Percentiles rank a stretch among this genome's conserved stretches.
These are phyloP conservation scores for Pseudorhiza aurosa DNA, from an alignment of 30 jellyfish, hydroid and myxozoan genomes.

Conservation along the genomic window DNA sequence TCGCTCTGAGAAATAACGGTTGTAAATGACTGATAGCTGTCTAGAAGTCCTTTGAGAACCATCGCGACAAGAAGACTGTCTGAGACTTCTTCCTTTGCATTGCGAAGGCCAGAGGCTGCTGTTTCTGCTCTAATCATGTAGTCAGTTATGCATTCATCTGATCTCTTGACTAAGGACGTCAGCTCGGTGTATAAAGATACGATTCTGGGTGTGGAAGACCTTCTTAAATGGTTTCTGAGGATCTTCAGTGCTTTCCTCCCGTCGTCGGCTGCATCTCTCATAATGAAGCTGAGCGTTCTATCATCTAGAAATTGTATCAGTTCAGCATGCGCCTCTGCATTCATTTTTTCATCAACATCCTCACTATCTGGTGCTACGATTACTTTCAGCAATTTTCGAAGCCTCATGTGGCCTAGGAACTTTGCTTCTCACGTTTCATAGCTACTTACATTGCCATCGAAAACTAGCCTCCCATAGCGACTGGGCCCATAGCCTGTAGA, in stretches of 20 bases:
- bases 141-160: conserved; percentile 48
- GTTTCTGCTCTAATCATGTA: conserved; percentile 52
- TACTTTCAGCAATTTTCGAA: conserved; percentile 17
- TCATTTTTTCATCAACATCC: conserved; percentile 34
- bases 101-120: conserved; percentile 62
- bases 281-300: conserved; percentile 22
- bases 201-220: conserved; percentile 57
- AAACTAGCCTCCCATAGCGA: conserved; percentile 13
- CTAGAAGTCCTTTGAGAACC: conserved; percentile 61
- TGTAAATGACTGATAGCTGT: conserved; percentile 14
- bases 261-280: conserved; percentile 61
- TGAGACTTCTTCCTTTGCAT: conserved; percentile 44
- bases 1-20: conserved; percentile 36
- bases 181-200: conserved; percentile 59
- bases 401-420: conserved; percentile 54
- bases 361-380: conserved; percentile 49
- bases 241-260: conserved; percentile 42
- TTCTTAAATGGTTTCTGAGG: conserved; percentile 31
- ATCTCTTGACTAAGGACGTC: conserved; percentile 19
- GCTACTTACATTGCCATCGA: conserved; percentile 60
- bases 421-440: conserved; percentile 57
- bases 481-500: conserved; percentile 80
- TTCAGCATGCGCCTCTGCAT: conserved; percentile 64
- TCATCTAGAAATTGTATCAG: conserved; percentile 70
- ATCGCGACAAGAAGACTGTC: conserved; percentile 55